Conservation (phyloP, 2,888 invertebrate species). For the Scelioninae gen. 1 region DNA sequence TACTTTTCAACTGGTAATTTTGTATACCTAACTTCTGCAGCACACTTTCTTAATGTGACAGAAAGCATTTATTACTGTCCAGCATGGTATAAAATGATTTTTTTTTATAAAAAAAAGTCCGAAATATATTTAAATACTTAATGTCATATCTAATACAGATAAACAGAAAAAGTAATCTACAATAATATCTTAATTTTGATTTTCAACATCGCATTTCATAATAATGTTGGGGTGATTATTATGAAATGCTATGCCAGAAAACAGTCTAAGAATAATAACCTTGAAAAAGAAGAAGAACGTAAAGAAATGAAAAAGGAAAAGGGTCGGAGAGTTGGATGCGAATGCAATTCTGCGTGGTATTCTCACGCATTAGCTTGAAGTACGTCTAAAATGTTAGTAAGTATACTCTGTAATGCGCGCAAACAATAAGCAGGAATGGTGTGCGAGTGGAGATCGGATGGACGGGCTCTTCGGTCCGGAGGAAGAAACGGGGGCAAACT, state of each 20-base stretch:
- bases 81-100: no score
- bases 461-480: slow-evolving; percentile 15
- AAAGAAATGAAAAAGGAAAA: neutral
- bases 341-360: slow-evolving; percentile 1
- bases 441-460: slow-evolving; percentile 17
- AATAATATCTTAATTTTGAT: no score
- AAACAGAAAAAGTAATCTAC: no score
- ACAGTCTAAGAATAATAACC: neutral
- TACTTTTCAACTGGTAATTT: no score
- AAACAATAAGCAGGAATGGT: slow-evolving; percentile 5
- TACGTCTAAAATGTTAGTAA: slow-evolving; percentile 13
- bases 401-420: slow-evolving; percentile 4
- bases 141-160: no score
- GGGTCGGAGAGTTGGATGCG: neutral
- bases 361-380: slow-evolving; percentile 10
- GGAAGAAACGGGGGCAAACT: slow-evolving; percentile 53
- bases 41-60: no score
- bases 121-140: no score
- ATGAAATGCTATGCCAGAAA: neutral
- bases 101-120: no score
- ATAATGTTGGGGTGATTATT: no score
- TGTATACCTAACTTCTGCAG: no score
- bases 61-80: no score
- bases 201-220: no score
- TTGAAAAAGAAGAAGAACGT: neutral